Percentiles rank a stretch among this genome's conserved stretches.
Evolutionary conservation across 2,113 vertebrate species (phyloP).

Genomic region (Epinephelus moara): DNA sequence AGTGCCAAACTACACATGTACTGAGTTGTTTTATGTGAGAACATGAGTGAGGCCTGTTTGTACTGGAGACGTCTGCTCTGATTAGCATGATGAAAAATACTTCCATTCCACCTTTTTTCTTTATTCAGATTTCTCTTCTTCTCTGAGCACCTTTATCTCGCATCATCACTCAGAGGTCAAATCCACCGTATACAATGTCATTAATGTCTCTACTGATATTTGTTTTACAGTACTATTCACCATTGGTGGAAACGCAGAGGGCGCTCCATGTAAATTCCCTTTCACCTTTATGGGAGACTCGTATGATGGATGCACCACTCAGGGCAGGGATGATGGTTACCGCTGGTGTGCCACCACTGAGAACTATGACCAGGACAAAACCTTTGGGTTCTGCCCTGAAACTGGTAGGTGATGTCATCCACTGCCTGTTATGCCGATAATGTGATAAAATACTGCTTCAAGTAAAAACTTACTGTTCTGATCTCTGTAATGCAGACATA

Average conservation of each 20-base stretch:
- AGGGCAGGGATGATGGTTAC: slow-evolving; percentile 94
- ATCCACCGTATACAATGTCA: not conserved
- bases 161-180: not conserved
- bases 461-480: not conserved
- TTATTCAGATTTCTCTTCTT: not conserved
- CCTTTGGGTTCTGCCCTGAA: slow-evolving; percentile 96
- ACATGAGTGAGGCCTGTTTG: slow-evolving; percentile 41
- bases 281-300: slow-evolving; percentile 93
- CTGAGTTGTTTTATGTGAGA: slow-evolving; percentile 51
- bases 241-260: slow-evolving; percentile 92
- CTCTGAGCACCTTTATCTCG: not conserved
- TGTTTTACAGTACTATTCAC: slow-evolving; percentile 91
- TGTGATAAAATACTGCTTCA: not conserved
- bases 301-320: slow-evolving; percentile 92
- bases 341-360: slow-evolving; percentile 97
- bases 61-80: slow-evolving; percentile 13
- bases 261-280: slow-evolving; percentile 95
- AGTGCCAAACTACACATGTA: slow-evolving; percentile 65
- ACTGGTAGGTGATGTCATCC: slow-evolving; percentile 84
- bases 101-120: not conserved
- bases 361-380: slow-evolving; percentile 94
- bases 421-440: not conserved
- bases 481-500: not conserved
- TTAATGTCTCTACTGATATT: not conserved
- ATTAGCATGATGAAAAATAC: slow-evolving; percentile 4